Base-by-base conservation (phyloP, 1,140 invertebrate genomes). In the Samia ricini region DNA sequence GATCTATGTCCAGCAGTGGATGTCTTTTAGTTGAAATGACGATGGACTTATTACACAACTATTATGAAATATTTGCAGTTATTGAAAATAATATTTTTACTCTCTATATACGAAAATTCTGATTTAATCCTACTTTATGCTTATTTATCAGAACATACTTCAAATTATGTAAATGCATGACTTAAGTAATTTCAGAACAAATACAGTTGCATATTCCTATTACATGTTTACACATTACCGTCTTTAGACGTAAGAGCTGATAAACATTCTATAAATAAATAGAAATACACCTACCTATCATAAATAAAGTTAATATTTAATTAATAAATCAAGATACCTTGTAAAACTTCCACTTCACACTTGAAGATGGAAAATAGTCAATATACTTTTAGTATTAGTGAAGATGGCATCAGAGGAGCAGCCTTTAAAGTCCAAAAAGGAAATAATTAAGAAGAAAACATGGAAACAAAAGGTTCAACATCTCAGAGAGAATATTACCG, bases 381-480 rank as follows among this genome's bases (percentile, higher is more conserved):
- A 42, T 68, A 56, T 23, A 23, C 21, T 56, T 51, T 60, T 22
- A 61, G 21, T 49, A n/a, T 52, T 58, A 42, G 29, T 51, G 24
- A 76, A 59, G 65, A 82, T 84, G 81, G 66, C 26, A 23, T 61
- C 63, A 57, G 70, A 67, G 22, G 82, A 85, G 67, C 70, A 69
- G 50, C 83, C 84, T 5, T 63, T 87, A 29, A 85, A 84, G 61
- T 19, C 59, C 61, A 42, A 64, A 36, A 72, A 69, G 57, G 62
- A 72, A 55, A 74, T 68, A 61, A n/a, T 63, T 15, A 81, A 82
- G 58, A 81, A 79, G 63, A 87, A 77, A 69, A 74, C 74, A 4
- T 90, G 92, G 62, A 88, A 70, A 51, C 92, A 94, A 62, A 93
- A 91, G 64, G 63, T 86, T 21, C 56, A 57, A 21, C 67, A 79